Base-by-base conservation (phyloP, 2,113 vertebrate genomes). In the Charina bottae region DNA sequence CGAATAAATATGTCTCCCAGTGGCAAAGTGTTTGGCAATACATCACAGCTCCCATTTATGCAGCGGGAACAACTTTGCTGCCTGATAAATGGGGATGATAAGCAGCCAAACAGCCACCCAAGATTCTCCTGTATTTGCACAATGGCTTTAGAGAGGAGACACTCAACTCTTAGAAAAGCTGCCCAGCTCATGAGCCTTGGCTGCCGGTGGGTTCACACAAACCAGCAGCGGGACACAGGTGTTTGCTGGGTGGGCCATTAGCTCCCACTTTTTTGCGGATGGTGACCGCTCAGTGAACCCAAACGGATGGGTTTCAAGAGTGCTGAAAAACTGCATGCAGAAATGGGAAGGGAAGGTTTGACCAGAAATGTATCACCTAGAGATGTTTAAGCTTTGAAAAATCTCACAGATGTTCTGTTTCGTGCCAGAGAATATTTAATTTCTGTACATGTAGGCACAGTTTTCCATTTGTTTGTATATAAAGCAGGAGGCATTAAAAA, bases 141-240 rank as follows among this genome's bases (percentile, higher is more conserved):
- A 1, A 68, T 87, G 88, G 37, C 84, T 54, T 93, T 19, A 90
- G 91, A 90, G 91, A 87, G 37, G 15, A 33, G 60, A 37, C 15
- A 55, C 21, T 3, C 90, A 92, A 28, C 93, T 92, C 90, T 83
- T 89, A 54, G 58, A 54, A 83, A 91, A 42, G 56, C 72, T 84
- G 54, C 49, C 90, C 6, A 6, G 54, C 90, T 58, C 90, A 90
- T 33, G 15, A 86, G 87, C 93, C 92, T 84, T 95, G 93, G 94
- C 91, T 91, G 54, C 83, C 13, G 9, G 2, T 58, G 42, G 42
- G 42, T 42, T 42, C 42, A 42, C 42, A 42, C 42, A 42, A 42
- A 42, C 42, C 42, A 42, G 42, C 42, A 42, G 42, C 42, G 42
- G 42, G 42, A 42, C 42, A 42, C 3, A 3, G 42, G 42, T 42